Conservation (phyloP, 2,888 invertebrate species). For the Machimus atricapillus region DNA sequence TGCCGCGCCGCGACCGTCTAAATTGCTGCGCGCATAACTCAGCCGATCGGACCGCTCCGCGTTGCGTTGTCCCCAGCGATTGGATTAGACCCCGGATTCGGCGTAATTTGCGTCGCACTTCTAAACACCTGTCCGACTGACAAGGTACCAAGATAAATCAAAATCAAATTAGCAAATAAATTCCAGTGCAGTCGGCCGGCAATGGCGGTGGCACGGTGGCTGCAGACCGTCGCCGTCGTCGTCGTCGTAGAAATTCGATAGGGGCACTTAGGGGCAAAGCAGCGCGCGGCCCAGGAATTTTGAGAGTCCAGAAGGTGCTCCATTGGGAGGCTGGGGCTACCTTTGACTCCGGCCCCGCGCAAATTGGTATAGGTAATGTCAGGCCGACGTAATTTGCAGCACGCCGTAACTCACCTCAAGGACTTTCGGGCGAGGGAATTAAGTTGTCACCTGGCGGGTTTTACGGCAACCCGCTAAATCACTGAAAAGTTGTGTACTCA, state of each 20-base stretch:
- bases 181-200: neutral
- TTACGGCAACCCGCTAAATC: neutral
- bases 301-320: neutral
- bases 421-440: neutral
- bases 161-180: conserved; percentile 23
- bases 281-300: neutral
- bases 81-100: neutral
- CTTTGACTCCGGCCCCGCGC: neutral
- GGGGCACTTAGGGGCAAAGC: neutral
- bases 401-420: neutral
- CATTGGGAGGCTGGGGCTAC: neutral
- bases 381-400: neutral
- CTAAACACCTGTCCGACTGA: conserved; percentile 28
- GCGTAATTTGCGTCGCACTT: conserved; percentile 26
- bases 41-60: neutral
- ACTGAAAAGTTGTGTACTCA: neutral
- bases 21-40: neutral
- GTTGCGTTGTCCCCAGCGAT: neutral
- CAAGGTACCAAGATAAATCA: conserved; percentile 22
- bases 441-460: neutral
- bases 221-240: neutral
- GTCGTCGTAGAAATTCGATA: neutral
- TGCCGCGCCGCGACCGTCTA: neutral
- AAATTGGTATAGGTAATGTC: neutral
- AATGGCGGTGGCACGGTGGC: neutral